Conservation (phyloP, 2,113 vertebrate species). For the Clupea harengus region DNA sequence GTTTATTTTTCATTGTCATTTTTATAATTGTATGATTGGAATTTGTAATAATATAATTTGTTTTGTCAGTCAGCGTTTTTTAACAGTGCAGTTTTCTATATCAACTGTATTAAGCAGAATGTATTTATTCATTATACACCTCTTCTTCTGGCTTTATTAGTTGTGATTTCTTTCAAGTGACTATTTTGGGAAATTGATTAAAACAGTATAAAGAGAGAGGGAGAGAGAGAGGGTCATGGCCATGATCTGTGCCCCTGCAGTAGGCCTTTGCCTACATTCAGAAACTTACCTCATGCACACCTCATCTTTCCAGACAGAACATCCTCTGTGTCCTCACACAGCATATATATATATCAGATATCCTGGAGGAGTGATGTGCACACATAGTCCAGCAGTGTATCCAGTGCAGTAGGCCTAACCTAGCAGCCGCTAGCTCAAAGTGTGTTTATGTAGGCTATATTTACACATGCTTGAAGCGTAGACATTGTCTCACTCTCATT, state of each 20-base stretch:
- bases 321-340: neutral
- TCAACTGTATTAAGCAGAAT: too few relatives aligned
- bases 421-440: neutral
- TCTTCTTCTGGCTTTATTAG: neutral
- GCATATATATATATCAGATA: too few relatives aligned
- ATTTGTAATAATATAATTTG: neutral
- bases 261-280: neutral
- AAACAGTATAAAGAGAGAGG: neutral
- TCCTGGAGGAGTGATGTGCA: neutral
- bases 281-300: neutral
- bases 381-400: neutral
- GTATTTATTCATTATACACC: too few relatives aligned
- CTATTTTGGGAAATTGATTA: too few relatives aligned
- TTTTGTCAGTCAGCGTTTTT: too few relatives aligned
- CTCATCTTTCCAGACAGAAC: neutral
- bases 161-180: neutral
- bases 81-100: too few relatives aligned
- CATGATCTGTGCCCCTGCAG: neutral
- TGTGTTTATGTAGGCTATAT: neutral
- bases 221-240: neutral
- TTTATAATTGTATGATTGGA: neutral
- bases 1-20: neutral
- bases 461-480: neutral
- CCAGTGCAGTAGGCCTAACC: neutral
- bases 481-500: neutral